A percentile compares a stretch with the other conserved stretches of the same genome.
Conservation (phyloP, 1,140 invertebrate species). For the Zaprionus africanus region DNA sequence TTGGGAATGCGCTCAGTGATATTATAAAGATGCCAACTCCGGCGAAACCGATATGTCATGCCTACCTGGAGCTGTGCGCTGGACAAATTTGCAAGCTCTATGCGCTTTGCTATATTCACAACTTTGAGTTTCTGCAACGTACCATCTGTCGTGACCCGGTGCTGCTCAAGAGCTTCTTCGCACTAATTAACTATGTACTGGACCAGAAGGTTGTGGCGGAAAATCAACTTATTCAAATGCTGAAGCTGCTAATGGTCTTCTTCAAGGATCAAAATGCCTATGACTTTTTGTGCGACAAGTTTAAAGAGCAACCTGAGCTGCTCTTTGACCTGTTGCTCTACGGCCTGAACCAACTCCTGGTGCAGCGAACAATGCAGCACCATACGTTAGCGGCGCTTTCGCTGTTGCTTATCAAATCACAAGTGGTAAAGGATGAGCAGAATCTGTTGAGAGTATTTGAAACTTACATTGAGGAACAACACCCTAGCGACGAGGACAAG, state of each 20-base stretch:
- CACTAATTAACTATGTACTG: slow-evolving; percentile 32
- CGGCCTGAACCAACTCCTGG: slow-evolving; percentile 16
- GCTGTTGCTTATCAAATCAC: slow-evolving; percentile 53
- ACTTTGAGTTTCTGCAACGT: slow-evolving; percentile 63
- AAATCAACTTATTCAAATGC: slow-evolving; percentile 30
- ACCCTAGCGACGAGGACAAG: not conserved
- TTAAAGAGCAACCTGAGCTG: slow-evolving; percentile 25
- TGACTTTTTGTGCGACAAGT: slow-evolving; percentile 41
- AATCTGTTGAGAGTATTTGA: slow-evolving; percentile 50
- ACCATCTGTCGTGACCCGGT: slow-evolving; percentile 67
- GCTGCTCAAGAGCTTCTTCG: slow-evolving; percentile 38
- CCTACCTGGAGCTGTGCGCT: slow-evolving; percentile 48
- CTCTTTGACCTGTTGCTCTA: slow-evolving; percentile 44
- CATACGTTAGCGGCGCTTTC: slow-evolving; percentile 42
- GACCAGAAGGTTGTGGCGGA: slow-evolving; percentile 9
- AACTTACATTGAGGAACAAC: not conserved
- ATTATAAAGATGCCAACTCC: slow-evolving; percentile 50
- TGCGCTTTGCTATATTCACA: slow-evolving; percentile 45
- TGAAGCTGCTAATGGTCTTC: slow-evolving; percentile 67
- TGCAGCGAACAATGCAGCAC: slow-evolving; percentile 37
- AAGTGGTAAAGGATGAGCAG: not conserved
- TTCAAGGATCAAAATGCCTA: slow-evolving; percentile 59
- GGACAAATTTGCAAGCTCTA: slow-evolving; percentile 63
- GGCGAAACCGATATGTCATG: not conserved
- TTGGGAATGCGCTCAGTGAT: slow-evolving; percentile 60